These are phyloP conservation scores for Antheraea pernyi DNA, from an alignment of 1,140 invertebrate species.

Conservation along the genomic window DNA sequence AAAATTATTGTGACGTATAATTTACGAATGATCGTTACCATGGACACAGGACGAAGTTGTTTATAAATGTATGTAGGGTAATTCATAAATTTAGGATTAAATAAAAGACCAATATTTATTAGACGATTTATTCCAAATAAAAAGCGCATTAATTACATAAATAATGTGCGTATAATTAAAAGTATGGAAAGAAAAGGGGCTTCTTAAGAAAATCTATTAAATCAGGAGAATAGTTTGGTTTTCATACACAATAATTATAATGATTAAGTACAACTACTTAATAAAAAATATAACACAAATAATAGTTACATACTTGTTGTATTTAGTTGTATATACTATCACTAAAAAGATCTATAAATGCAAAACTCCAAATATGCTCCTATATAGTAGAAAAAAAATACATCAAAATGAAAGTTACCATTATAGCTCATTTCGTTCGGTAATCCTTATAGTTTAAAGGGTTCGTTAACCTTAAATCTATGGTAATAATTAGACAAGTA, in stretches of 20 bases:
- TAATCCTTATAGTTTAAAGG: constrained; percentile 65
- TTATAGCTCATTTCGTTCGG: constrained; percentile 71
- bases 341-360: constrained; percentile 78
- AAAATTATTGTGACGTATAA: too few species aligned
- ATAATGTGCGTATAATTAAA: constrained; percentile 70
- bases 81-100: neutral
- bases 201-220: constrained; percentile 22
- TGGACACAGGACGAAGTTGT: too few species aligned
- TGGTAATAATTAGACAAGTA: constrained; percentile 78
- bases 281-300: constrained; percentile 38
- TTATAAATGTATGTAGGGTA: too few species aligned
- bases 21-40: too few species aligned
- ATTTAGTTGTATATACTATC: constrained; percentile 64
- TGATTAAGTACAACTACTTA: constrained; percentile 66
- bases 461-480: constrained; percentile 74
- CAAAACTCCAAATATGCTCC: constrained; percentile 67
- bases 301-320: constrained; percentile 37
- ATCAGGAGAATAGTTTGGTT: constrained; percentile 60
- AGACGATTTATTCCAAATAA: constrained; percentile 73
- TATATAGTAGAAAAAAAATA: constrained; percentile 75
- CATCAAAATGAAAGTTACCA: constrained; percentile 65
- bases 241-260: constrained; percentile 42
- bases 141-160: constrained; percentile 73
- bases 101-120: constrained; percentile 44
- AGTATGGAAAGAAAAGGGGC: constrained; percentile 48